Percentiles rank a stretch among this genome's conserved stretches.
These are phyloP conservation scores for Drosophila novamexicana DNA, from an alignment of 1,140 invertebrate species.

Conservation along the genomic window DNA sequence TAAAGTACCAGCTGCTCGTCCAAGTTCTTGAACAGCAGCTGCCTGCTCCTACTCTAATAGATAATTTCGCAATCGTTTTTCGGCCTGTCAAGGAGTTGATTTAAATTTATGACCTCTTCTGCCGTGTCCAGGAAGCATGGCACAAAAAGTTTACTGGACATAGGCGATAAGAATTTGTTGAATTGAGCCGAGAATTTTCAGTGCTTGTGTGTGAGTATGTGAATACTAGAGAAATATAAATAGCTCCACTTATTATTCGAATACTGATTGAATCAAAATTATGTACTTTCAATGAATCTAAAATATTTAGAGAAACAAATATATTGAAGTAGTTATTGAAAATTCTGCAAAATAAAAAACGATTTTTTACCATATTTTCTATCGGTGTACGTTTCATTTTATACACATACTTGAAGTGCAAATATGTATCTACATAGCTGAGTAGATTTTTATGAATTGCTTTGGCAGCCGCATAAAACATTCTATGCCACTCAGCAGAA, in stretches of 20 bases:
- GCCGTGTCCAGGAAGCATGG: slow-evolving; percentile 62
- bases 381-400: no score
- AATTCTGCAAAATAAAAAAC: no score
- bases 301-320: no score
- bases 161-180: slow-evolving; percentile 24
- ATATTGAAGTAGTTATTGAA: no score
- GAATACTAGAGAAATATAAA: not conserved
- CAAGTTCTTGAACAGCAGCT: slow-evolving; percentile 39
- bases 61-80: slow-evolving; percentile 65
- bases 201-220: not conserved
- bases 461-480: slow-evolving; percentile 1
- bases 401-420: no score
- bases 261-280: not conserved
- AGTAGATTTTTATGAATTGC: not conserved
- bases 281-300: not conserved
- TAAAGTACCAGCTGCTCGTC: slow-evolving; percentile 5
- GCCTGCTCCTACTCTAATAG: slow-evolving; percentile 33
- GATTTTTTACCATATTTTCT: no score
- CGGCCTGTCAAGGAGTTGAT: slow-evolving; percentile 66
- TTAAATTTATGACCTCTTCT: slow-evolving; percentile 69
- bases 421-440: no score
- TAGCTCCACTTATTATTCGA: not conserved
- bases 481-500: slow-evolving; percentile 20
- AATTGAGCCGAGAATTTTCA: slow-evolving; percentile 2
- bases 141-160: slow-evolving; percentile 35